Percentiles rank a stretch among this genome's conserved stretches.
Conservation (phyloP, 2,888 invertebrate genomes). For the Dryobota labecula region DNA sequence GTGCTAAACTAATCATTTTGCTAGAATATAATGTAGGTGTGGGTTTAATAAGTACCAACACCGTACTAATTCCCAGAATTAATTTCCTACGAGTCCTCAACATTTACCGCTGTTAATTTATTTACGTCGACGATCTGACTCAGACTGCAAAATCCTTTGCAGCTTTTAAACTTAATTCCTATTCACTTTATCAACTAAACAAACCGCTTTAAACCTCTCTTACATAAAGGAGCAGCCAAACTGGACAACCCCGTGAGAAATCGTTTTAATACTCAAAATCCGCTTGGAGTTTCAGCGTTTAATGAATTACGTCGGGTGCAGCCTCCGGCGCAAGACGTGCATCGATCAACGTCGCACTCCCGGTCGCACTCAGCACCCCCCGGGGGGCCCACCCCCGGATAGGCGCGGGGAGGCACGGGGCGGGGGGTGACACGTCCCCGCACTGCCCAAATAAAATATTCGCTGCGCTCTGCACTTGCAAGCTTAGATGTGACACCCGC, state of each 20-base stretch:
- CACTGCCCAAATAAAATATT: slow-evolving; percentile 90
- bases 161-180: slow-evolving; percentile 80
- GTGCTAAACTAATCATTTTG: slow-evolving; percentile 18
- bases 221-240: slow-evolving; percentile 80
- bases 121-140: slow-evolving; percentile 67
- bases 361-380: slow-evolving; percentile 67
- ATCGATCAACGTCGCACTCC: slow-evolving; percentile 91
- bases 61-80: slow-evolving; percentile 55
- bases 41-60: background rate
- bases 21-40: slow-evolving; percentile 12
- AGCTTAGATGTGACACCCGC: slow-evolving; percentile 82
- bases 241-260: slow-evolving; percentile 89
- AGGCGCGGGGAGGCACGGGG: slow-evolving; percentile 83
- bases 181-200: slow-evolving; percentile 82
- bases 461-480: slow-evolving; percentile 79
- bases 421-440: slow-evolving; percentile 82
- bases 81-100: slow-evolving; percentile 66
- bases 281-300: slow-evolving; percentile 90
- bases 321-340: slow-evolving; percentile 92
- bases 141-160: slow-evolving; percentile 66
- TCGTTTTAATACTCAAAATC: slow-evolving; percentile 90
- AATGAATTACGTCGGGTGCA: slow-evolving; percentile 91
- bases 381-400: slow-evolving; percentile 71
- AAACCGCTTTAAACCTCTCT: slow-evolving; percentile 74
- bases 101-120: slow-evolving; percentile 69